Conservation (phyloP, 2,888 invertebrate species). For the Eupithecia abbreviata region DNA sequence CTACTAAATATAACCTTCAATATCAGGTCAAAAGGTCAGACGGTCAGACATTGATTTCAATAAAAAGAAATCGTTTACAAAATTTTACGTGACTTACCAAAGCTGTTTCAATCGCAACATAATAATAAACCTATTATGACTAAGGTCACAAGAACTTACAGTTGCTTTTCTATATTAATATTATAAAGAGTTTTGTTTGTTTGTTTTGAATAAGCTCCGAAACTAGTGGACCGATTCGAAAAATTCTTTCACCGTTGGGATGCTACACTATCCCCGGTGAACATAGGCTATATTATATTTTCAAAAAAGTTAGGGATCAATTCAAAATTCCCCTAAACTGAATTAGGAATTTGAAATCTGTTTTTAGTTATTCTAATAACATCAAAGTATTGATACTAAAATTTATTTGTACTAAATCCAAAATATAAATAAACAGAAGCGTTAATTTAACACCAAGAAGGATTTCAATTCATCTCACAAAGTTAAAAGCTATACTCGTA, state of each 20-base stretch:
- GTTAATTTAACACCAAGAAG: neutral
- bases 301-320: too few species aligned
- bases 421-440: too few species aligned
- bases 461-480: constrained; percentile 2
- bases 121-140: neutral
- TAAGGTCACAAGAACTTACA: neutral
- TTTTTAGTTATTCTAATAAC: neutral
- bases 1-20: neutral
- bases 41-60: neutral
- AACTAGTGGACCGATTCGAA: too few species aligned
- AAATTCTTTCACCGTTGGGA: too few species aligned
- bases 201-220: too few species aligned
- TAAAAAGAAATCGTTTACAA: neutral
- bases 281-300: too few species aligned
- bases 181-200: too few species aligned
- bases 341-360: too few species aligned
- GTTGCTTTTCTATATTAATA: neutral
- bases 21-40: neutral
- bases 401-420: too few species aligned
- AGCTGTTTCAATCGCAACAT: neutral
- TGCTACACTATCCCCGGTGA: too few species aligned
- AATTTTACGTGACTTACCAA: neutral
- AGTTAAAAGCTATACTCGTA: neutral
- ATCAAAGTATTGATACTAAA: neutral
- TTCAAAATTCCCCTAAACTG: too few species aligned